Evolutionary conservation across 2,797 vertebrate species (phyloP), one percentile per base, ranked within the genome.

Genomic region (Microchirus variegatus): DNA sequence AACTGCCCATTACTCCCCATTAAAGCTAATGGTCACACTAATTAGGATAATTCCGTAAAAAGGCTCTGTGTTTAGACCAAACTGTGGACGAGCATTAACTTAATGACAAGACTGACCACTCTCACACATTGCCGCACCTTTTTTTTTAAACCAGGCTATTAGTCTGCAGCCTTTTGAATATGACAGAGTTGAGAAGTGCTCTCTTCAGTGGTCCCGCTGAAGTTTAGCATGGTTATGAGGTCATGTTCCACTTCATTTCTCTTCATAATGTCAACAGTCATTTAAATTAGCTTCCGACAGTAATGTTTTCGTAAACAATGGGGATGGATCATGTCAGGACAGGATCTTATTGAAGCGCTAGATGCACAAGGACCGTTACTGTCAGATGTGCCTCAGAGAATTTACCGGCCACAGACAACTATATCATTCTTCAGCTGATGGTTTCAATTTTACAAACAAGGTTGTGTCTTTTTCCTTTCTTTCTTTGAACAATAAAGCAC

Each of bases 1-100:
- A 93, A 92, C 92, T 90, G 90, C 88, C 93, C 93, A 95, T 96
- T 95, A 95, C 91, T 93, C 91, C 92, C 92, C 90, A 91, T 94
- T 95, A 94, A 90, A 89, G 80, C 92, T 95, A 95, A 94, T 90
- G 91, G 88, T 78, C 77, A 43, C 75, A 84, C 93, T 95, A 93
- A 94, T 95, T 95, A 95, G 92, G 86, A 92, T 91, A 90, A 94
- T 90, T 93, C 90, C 88, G 89, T 92, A 93, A 93, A 93, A 95
- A 94, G 90, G 83, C 87, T 81, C 91, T 85, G 87, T 92, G 91
- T 94, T 93, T 92, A 91, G 92, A 83, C 84, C 89, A 86, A 90
- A 90, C 87, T 87, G 87, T 87, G 91, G 90, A 89, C 66, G 70
- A 83, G 88, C 89, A 92, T 93, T 92, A 90, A 89, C 73, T 91